A percentile compares a stretch with the other conserved stretches of the same genome.
Conservation (phyloP, 2,113 vertebrate species). For the Notothenia rossii region DNA sequence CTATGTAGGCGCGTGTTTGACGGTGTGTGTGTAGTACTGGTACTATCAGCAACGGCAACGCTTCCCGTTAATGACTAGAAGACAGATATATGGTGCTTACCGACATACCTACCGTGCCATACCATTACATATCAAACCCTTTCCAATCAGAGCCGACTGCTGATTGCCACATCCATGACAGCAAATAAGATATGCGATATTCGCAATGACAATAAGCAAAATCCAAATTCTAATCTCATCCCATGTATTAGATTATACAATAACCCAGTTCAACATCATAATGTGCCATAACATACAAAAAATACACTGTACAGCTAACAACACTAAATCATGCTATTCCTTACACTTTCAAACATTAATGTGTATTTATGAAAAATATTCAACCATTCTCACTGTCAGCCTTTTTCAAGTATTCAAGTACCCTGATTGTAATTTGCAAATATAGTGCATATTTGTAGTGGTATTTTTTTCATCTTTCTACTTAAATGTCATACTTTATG, state of each 20-base stretch:
- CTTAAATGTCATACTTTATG: too few relatives aligned
- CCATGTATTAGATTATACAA: neutral
- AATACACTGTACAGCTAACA: neutral
- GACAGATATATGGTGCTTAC: neutral
- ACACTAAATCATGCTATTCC: neutral
- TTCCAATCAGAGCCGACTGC: neutral
- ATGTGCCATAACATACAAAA: too few relatives aligned
- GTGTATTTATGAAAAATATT: neutral
- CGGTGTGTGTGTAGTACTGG: slow-evolving; percentile 41
- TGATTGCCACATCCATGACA: neutral
- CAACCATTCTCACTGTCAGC: neutral
- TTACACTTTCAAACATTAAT: neutral
- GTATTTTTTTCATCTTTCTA: too few relatives aligned
- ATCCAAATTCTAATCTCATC: neutral
- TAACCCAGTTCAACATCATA: neutral
- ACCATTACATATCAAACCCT: neutral
- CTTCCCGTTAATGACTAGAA: slow-evolving; percentile 45
- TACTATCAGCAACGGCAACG: slow-evolving; percentile 24
- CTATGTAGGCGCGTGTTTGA: slow-evolving; percentile 54
- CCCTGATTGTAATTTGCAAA: neutral
- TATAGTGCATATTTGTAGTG: too few relatives aligned
- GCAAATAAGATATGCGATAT: neutral
- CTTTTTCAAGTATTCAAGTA: neutral
- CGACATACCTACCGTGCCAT: neutral
- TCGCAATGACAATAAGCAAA: neutral